A percentile compares a stretch with the other conserved stretches of the same genome.
These are phyloP conservation scores for Galleria mellonella DNA, from an alignment of 1,140 invertebrate genomes.

Conservation along the genomic window DNA sequence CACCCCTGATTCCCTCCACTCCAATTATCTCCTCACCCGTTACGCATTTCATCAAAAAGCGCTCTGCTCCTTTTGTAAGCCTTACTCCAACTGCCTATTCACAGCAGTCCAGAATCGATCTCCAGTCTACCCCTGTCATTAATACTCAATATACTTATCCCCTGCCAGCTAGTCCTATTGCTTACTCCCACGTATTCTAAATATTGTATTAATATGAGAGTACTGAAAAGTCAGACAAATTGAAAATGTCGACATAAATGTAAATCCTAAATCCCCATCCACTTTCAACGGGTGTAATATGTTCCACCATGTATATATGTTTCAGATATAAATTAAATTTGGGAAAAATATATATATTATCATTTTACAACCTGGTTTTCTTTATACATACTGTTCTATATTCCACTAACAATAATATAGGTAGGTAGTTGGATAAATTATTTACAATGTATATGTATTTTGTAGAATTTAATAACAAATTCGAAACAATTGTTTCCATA, in stretches of 20 bases:
- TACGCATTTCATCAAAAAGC: constrained; percentile 53
- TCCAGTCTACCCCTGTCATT: constrained; percentile 19
- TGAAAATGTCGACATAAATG: not conserved
- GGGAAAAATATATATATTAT: too few relatives aligned
- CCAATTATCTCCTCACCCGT: constrained; percentile 18
- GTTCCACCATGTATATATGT: too few relatives aligned
- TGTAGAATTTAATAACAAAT: too few relatives aligned
- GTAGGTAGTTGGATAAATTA: too few relatives aligned
- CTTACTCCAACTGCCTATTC: constrained; percentile 37
- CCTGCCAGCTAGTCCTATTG: constrained; percentile 16
- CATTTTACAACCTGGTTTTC: too few relatives aligned
- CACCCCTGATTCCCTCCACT: constrained; percentile 14
- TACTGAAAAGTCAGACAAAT: not conserved
- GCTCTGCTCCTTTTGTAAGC: constrained; percentile 33
- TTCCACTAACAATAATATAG: too few relatives aligned
- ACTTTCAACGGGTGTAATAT: too few relatives aligned
- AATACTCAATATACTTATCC: constrained; percentile 21
- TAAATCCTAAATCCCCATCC: constrained; percentile 1
- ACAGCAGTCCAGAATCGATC: constrained; percentile 39
- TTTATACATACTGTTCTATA: too few relatives aligned
- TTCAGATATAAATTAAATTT: too few relatives aligned
- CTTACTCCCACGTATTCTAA: constrained; percentile 15
- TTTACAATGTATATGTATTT: too few relatives aligned
- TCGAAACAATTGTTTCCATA: too few relatives aligned
- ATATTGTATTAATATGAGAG: constrained; percentile 1